A percentile compares a stretch with the other conserved stretches of the same genome.
Conservation (phyloP, 2,113 vertebrate species). For the Panthera tigris region DNA sequence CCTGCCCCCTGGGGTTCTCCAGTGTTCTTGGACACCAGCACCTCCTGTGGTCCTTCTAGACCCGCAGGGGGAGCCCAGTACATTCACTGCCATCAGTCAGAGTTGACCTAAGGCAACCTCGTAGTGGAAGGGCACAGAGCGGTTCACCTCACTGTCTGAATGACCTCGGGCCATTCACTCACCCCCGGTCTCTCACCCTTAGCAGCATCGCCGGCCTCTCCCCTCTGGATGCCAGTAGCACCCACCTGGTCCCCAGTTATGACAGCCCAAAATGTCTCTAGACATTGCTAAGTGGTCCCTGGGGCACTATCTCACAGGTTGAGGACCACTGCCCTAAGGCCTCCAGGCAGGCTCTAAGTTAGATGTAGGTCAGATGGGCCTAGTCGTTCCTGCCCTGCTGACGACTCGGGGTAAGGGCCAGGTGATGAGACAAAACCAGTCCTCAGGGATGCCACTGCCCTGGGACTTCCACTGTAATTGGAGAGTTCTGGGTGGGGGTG, state of each 20-base stretch:
- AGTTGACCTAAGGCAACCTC: too few relatives aligned
- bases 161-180: not conserved
- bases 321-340: not conserved
- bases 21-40: not conserved
- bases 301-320: rapidly evolving
- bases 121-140: not conserved
- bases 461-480: not conserved
- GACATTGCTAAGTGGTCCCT: not conserved
- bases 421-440: not conserved
- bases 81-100: not conserved
- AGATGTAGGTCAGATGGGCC: too few relatives aligned
- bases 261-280: not conserved
- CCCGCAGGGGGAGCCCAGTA: not conserved
- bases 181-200: not conserved
- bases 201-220: not conserved
- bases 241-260: not conserved
- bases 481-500: constrained; percentile 40
- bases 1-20: not conserved
- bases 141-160: not conserved
- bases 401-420: not conserved
- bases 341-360: not conserved
- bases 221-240: not conserved
- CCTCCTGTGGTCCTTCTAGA: not conserved
- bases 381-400: not conserved
- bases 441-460: not conserved